Evolutionary conservation across 2,113 vertebrate species (phyloP).

Genomic region (Australoheros scitulus): DNA sequence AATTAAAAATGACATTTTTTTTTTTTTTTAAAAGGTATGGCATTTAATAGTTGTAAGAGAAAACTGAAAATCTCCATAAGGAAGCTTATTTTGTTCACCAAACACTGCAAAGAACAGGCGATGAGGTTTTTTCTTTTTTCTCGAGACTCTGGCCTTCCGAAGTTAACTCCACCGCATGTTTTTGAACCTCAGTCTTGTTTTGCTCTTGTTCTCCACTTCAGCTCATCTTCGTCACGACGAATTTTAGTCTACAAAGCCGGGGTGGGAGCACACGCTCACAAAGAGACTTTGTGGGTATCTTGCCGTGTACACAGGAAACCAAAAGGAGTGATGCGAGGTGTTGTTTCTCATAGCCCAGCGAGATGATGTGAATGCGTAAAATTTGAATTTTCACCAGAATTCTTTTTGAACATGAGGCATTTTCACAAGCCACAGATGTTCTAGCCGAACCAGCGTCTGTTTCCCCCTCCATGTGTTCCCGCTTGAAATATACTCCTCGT

Average conservation of each 20-base stretch:
- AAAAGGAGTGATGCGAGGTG: conserved; percentile 29
- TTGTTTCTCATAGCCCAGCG: not conserved
- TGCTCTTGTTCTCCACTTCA: conserved; percentile 1
- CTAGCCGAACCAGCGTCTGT: conserved; percentile 16
- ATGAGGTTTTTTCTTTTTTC: not conserved
- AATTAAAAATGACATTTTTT: conserved; percentile 54
- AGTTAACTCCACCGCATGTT: conserved; percentile 25
- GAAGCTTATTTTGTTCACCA: not conserved
- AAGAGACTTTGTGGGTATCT: conserved; percentile 4
- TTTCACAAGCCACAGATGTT: conserved; percentile 60
- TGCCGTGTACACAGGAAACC: not conserved
- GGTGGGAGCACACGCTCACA: not conserved
- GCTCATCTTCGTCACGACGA: conserved; percentile 2
- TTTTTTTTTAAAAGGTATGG: not conserved
- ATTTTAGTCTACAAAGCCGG: conserved; percentile 37
- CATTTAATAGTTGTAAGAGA: conserved; percentile 23
- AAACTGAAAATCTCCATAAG: conserved; percentile 22
- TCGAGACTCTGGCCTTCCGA: not conserved
- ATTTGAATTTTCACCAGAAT: conserved; percentile 47
- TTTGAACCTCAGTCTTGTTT: conserved; percentile 15
- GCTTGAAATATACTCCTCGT: conserved; percentile 21
- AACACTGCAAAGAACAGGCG: not conserved
- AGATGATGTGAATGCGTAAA: conserved; percentile 25
- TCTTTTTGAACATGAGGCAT: conserved; percentile 41
- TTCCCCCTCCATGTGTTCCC: conserved; percentile 5